Base-by-base conservation (phyloP, 2,797 vertebrate species). In the Corythornis leucogaster region DNA sequence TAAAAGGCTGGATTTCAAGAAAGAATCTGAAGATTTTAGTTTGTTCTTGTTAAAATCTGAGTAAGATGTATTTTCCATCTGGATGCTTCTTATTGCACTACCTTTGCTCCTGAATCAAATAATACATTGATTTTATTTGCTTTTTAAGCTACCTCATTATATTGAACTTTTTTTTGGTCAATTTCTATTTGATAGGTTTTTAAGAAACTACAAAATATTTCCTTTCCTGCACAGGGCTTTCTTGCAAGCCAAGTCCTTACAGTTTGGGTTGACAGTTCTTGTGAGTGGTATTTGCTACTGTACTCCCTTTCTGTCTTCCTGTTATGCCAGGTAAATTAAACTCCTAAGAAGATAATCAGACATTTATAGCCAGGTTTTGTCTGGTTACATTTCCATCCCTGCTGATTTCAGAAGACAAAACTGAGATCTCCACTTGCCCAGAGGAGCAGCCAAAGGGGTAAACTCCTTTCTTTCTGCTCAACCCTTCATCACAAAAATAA, bases 121-220 rank as follows among this genome's bases (percentile, higher is more conserved):
- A 46, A 22, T 79, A 54, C 35, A 83, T 94, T 21, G 16, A 22
- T n/a, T 69, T 71, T 71, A 59, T 15, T 15, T 63, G 74, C 78
- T 77, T 82, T 71, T 75, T 69, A 67, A 90, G 18, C 58, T 93
- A 94, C 84, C 88, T 96, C 86, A 78, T 90, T 87, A 59, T 50
- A 57, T 85, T 89, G 50, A 89, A 12, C 7, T 63, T 63, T 84
- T 86, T 64, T 55, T 28, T 40, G 38, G 38, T 84, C 26, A 48
- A 8, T 85, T 83, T 82, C 6, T 80, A 80, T 85, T 90, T 77
- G 86, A 68, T 26, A 67, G 55, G 61, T 64, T 80, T 81, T 64
- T 89, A 48, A 46, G 42, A 68, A 92, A 78, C 21, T 43, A 43
- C 6, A 11, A 13, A 80, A 61, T 42, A 67, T 8, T 90, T 90